Evolutionary conservation across 1,140 invertebrate genomes (phyloP).

Genomic region (Bombus turneri): DNA sequence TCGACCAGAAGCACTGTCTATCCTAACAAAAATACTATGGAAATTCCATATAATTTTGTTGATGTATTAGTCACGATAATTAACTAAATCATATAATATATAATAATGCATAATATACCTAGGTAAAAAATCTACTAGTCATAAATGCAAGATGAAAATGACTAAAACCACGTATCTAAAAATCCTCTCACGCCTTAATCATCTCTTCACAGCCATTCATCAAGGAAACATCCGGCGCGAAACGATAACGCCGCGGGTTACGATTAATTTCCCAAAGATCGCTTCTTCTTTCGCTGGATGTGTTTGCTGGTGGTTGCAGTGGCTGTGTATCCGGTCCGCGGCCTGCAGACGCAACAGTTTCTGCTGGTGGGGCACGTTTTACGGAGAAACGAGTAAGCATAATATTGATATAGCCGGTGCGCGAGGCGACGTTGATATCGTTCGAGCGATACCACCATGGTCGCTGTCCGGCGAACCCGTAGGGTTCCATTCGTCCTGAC

Average conservation of each 20-base stretch:
- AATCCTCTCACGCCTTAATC: not conserved
- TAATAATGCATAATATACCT: too few species aligned
- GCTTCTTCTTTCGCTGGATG: not conserved
- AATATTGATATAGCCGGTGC: conserved; percentile 72
- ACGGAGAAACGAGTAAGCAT: conserved; percentile 75
- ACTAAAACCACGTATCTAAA: not conserved
- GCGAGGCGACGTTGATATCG: conserved; percentile 64
- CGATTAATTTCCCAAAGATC: conserved; percentile 42
- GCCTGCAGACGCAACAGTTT: conserved; percentile 72
- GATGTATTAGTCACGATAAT: too few species aligned
- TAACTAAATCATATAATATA: too few species aligned
- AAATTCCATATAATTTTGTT: too few species aligned
- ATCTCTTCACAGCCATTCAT: not conserved
- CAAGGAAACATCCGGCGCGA: not conserved
- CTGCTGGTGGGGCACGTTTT: conserved; percentile 67
- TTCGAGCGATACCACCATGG: conserved; percentile 50
- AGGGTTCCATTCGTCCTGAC: conserved; percentile 45
- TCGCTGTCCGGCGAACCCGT: conserved; percentile 38
- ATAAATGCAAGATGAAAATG: too few species aligned
- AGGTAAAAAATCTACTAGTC: too few species aligned
- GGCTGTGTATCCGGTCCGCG: conserved; percentile 27
- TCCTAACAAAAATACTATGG: too few species aligned
- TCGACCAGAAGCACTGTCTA: too few species aligned
- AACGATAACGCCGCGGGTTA: not conserved
- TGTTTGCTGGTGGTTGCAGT: not conserved